Conservation (phyloP, 2,113 vertebrate genomes). For the Plecotus auritus region DNA sequence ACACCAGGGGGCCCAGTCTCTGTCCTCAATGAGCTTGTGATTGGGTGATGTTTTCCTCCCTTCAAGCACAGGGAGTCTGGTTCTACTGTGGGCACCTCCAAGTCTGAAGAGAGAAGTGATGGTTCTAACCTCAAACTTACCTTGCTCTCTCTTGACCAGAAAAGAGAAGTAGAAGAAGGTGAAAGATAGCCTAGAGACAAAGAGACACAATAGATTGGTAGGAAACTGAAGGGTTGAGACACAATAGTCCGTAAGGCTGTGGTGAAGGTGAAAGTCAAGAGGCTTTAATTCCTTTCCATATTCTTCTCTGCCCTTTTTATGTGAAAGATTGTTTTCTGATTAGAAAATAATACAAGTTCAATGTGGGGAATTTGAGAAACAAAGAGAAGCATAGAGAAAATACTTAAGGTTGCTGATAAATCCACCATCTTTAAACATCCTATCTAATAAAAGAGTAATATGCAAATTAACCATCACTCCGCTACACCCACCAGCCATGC, state of each 20-base stretch:
- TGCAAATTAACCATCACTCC: too few species aligned
- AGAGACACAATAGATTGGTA: neutral
- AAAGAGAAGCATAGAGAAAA: neutral
- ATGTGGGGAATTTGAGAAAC: neutral
- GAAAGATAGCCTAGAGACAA: neutral
- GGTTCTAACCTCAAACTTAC: neutral
- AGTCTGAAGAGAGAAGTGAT: neutral
- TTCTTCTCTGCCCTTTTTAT: neutral
- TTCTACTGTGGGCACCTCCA: neutral
- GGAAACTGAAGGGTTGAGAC: neutral
- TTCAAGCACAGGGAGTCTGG: neutral
- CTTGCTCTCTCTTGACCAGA: neutral
- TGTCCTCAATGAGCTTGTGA: neutral
- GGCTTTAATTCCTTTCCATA: neutral
- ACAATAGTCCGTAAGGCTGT: neutral
- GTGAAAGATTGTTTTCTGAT: neutral
- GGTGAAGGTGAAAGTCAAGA: neutral
- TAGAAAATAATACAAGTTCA: neutral
- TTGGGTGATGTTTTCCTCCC: neutral
- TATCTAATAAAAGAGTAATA: too few species aligned
- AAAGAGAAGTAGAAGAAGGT: neutral
- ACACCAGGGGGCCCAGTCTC: neutral
- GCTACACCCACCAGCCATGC: too few species aligned
- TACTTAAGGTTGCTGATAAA: neutral
- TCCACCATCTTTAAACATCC: neutral